Percentiles rank a stretch among this genome's conserved stretches.
Conservation (phyloP, 2,888 invertebrate genomes). For the Labia minor region DNA sequence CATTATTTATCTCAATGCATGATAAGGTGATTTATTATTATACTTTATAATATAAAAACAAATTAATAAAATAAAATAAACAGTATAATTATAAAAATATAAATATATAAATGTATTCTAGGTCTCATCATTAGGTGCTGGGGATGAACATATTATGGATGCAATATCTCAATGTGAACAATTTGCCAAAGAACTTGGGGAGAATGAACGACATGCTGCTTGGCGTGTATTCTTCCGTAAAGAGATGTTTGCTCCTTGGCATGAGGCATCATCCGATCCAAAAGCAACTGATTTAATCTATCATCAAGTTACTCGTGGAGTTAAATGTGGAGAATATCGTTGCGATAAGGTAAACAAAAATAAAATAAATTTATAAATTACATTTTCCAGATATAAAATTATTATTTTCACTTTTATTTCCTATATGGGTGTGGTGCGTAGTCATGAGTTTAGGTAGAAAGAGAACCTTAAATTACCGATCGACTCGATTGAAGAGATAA, state of each 20-base stretch:
- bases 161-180: slow-evolving; percentile 94
- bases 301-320: slow-evolving; percentile 73
- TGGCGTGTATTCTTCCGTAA: slow-evolving; percentile 81
- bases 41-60: too few species aligned
- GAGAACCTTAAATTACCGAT: not conserved
- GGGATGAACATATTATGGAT: slow-evolving; percentile 87
- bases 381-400: too few species aligned
- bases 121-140: slow-evolving; percentile 78
- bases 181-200: slow-evolving; percentile 81
- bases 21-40: slow-evolving; percentile 55
- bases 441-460: too few species aligned
- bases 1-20: slow-evolving; percentile 77
- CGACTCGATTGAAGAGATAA: too few species aligned
- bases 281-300: slow-evolving; percentile 82
- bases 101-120: slow-evolving; percentile 28
- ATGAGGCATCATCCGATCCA: slow-evolving; percentile 68
- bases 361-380: too few species aligned
- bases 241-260: slow-evolving; percentile 90
- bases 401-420: too few species aligned
- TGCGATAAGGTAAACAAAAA: slow-evolving; percentile 46
- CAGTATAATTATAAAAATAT: not conserved
- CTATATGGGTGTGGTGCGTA: too few species aligned
- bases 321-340: slow-evolving; percentile 86
- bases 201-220: slow-evolving; percentile 69
- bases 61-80: too few species aligned